phyloP scores from a whole-genome alignment of 2,113 vertebrate genomes.

The Lepus europaeus region DNA sequence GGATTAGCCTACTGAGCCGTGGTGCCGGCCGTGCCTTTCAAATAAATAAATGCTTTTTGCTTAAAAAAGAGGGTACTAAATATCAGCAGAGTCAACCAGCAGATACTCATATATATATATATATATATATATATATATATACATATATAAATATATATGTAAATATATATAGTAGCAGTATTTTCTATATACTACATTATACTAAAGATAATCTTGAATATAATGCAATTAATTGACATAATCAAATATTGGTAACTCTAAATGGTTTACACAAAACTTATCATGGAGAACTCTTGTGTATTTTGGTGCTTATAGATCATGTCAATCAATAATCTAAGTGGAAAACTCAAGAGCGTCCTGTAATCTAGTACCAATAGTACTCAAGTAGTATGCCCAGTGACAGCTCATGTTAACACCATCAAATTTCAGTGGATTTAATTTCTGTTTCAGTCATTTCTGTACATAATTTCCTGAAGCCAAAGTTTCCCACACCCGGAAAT shows the following conservation, averaged over 20 bases:
- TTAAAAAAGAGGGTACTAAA: not conserved
- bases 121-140: not conserved
- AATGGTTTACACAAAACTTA: not conserved
- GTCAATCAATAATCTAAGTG: not conserved
- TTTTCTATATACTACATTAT: slow-evolving; percentile 25
- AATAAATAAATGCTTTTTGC: no score
- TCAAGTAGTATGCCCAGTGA: not conserved
- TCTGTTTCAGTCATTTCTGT: not conserved
- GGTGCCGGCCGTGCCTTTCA: no score
- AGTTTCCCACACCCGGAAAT: not conserved
- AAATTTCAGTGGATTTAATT: slow-evolving; percentile 35
- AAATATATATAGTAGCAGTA: not conserved
- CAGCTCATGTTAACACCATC: slow-evolving; percentile 8
- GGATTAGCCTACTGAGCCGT: no score
- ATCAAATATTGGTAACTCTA: slow-evolving; percentile 44
- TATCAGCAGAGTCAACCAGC: not conserved
- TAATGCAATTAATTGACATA: not conserved
- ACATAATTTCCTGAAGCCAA: slow-evolving; percentile 20
- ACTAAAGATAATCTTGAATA: slow-evolving; percentile 43
- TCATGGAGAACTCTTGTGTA: not conserved
- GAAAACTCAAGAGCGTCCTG: not conserved
- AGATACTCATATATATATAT: not conserved
- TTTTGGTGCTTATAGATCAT: not conserved
- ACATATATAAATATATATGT: not conserved
- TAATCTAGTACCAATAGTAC: not conserved